Percentiles rank a stretch among this genome's conserved stretches.
phyloP scores from a whole-genome alignment of 1,140 invertebrate species.

The Bombus confusus region DNA sequence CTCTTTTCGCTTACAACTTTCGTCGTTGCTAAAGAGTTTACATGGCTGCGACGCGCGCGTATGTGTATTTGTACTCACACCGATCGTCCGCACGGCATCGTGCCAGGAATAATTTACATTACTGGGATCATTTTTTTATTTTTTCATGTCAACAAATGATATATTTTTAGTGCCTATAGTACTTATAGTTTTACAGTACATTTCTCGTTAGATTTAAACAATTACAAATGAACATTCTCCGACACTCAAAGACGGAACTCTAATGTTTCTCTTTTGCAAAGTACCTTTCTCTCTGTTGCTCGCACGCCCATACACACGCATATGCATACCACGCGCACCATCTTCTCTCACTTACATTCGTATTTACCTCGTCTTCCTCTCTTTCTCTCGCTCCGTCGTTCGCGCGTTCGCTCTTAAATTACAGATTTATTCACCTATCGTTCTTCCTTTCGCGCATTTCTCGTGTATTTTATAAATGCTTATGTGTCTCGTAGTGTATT shows the following conservation, averaged over 20 bases:
- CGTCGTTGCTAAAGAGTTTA: not conserved
- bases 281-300: constrained; percentile 7
- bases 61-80: not conserved
- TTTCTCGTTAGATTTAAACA: constrained; percentile 77
- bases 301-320: constrained; percentile 12
- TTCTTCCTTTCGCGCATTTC: constrained; percentile 2
- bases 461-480: not conserved
- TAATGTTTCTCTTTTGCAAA: constrained; percentile 56
- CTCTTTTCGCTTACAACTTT: not conserved
- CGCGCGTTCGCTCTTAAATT: constrained; percentile 10
- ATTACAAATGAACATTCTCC: constrained; percentile 76
- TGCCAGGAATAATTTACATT: constrained; percentile 36
- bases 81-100: not conserved
- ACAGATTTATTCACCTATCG: constrained; percentile 24
- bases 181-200: constrained; percentile 76
- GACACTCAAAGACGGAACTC: constrained; percentile 74
- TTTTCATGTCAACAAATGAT: constrained; percentile 78
- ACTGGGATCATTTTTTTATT: constrained; percentile 57
- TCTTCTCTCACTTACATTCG: not conserved
- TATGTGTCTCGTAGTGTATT: not conserved
- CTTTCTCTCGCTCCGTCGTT: not conserved
- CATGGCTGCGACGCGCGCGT: too few species aligned
- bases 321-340: constrained; percentile 1
- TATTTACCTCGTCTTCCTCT: not conserved
- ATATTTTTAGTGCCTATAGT: constrained; percentile 78